Conservation (phyloP, 2,888 invertebrate genomes). For the Saturnia japonica region DNA sequence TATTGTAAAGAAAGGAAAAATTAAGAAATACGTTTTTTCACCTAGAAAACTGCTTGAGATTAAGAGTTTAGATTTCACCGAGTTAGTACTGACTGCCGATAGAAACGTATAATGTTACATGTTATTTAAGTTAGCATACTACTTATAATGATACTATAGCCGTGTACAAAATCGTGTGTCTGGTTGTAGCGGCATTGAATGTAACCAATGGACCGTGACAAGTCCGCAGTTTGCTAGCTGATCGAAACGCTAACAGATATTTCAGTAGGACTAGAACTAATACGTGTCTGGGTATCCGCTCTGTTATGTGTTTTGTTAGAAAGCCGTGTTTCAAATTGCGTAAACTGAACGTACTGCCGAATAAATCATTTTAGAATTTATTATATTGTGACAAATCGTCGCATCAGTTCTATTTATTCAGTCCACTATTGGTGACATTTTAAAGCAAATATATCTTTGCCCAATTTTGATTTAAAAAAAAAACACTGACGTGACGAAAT, state of each 20-base stretch:
- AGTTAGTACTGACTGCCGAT: no score
- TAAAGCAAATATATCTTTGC: no score
- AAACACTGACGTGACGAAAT: no score
- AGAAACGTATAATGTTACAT: no score
- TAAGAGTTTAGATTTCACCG: no score
- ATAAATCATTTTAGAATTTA: background rate
- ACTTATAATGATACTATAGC: background rate
- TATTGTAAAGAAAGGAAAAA: no score
- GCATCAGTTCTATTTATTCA: no score
- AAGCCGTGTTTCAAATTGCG: background rate
- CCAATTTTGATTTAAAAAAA: no score
- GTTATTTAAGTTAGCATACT: no score
- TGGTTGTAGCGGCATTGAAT: constrained; percentile 55
- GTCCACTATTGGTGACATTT: no score
- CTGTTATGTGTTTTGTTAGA: background rate
- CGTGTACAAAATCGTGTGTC: constrained; percentile 1
- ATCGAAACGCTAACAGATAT: constrained; percentile 30
- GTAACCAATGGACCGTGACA: constrained; percentile 59
- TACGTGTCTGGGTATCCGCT: constrained; percentile 19
- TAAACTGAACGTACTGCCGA: background rate
- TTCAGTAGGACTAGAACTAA: constrained; percentile 23
- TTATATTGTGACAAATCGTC: background rate
- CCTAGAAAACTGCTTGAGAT: no score
- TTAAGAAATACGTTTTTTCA: no score
- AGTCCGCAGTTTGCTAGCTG: constrained; percentile 36